Evolutionary conservation across 2,888 invertebrate species (phyloP).

Genomic region (Quadriops clusia): DNA sequence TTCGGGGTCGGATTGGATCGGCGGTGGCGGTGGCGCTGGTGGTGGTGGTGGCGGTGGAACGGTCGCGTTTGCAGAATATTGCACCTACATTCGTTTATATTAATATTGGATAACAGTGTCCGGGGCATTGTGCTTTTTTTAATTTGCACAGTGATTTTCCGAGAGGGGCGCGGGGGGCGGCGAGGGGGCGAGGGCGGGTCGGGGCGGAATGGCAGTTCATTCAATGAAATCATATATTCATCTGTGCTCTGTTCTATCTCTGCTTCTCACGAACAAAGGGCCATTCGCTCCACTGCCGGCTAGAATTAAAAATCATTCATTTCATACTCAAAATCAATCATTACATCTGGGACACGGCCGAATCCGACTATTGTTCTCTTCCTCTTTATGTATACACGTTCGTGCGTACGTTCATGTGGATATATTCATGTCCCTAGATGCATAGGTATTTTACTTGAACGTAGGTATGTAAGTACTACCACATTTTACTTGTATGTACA

Average conservation of each 20-base stretch:
- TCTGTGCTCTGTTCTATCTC: no score
- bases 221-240: slow-evolving; percentile 37
- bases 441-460: no score
- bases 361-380: slow-evolving; percentile 14
- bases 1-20: no score
- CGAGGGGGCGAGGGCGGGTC: slow-evolving; percentile 16
- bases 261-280: slow-evolving; percentile 30
- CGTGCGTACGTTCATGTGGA: no score
- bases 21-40: no score
- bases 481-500: no score
- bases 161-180: slow-evolving; percentile 23
- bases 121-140: slow-evolving; percentile 25
- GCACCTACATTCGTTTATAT: slow-evolving; percentile 8
- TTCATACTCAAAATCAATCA: slow-evolving; percentile 36
- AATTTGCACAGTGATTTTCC: slow-evolving; percentile 32
- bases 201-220: slow-evolving; percentile 21
- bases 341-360: slow-evolving; percentile 25
- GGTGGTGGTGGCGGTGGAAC: no score
- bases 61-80: no score
- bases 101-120: slow-evolving; percentile 14
- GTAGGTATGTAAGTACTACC: no score
- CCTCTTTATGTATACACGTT: no score
- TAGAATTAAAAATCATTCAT: slow-evolving; percentile 38
- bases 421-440: no score
- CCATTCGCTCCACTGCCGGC: no score